Base-by-base conservation (phyloP, 2,113 vertebrate genomes). In the Anseranas semipalmata region DNA sequence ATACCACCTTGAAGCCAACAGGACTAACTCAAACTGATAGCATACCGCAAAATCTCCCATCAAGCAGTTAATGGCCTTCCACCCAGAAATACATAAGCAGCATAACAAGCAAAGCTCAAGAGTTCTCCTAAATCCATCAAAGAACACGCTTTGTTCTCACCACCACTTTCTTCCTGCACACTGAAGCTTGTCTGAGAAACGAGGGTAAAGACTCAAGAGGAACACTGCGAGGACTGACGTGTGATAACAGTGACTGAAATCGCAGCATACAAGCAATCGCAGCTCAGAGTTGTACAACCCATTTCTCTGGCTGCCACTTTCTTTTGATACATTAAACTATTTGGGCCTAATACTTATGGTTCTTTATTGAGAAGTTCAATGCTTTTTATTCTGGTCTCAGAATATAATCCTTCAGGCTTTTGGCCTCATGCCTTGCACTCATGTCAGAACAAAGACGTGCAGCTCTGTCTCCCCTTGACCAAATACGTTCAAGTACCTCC, bases 81-180 rank as follows among this genome's bases (percentile, higher is more conserved):
- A 59, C 15, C 33, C 72, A 80, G 62, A 73, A 33, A 58, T 33
- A 33, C 18, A 58, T 58, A 58, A 52, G 35, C 13, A 68, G 59
- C 4, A 0, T 17, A 72, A 68, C 5, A 55, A n/a, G 43, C 37
- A n/a, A 53, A 91, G 4, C 28, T 55, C 2, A 0, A 43, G 30
- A 75, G 75, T n/a, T n/a, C 52, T 55, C 30, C 41, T 48, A n/a
- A 45, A 77, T 53, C 58, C 72, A 59, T 35, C 37, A 39, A 63
- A 84, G 17, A 80, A 63, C 28, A 72, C 63, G n/a, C n/a, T 93
- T 85, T 79, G 60, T 60, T 62, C 71, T 52, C 37, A 84, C 14
- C 28, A 87, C 27, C 24, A n/a, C 2, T 4, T 28, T 30, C 67
- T 68, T 28, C 43, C 5, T 72, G 48, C 33, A 72, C 32, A 37